phyloP scores from a whole-genome alignment of 2,888 invertebrate species.

The Pseudococcus viburni region DNA sequence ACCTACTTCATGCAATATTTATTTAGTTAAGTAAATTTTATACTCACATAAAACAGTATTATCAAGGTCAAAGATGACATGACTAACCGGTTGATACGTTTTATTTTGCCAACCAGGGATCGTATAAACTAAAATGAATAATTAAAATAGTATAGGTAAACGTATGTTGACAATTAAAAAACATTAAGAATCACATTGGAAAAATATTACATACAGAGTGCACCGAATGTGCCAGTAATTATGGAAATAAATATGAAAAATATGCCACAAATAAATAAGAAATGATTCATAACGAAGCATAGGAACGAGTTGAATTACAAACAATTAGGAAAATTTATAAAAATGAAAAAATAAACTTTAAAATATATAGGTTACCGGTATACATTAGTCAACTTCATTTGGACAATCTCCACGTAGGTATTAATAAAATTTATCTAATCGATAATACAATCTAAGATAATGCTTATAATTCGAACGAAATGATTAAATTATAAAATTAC shows the following conservation, averaged over 20 bases:
- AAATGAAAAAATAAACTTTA: background rate
- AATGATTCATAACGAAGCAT: background rate
- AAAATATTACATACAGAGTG: background rate
- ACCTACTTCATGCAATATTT: too few species aligned
- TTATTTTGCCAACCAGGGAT: slow-evolving; percentile 10
- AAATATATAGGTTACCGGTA: too few species aligned
- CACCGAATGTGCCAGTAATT: background rate
- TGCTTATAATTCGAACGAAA: too few species aligned
- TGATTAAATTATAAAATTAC: too few species aligned
- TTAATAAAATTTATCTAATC: too few species aligned
- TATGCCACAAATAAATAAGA: background rate
- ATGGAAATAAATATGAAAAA: background rate
- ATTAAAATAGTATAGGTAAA: background rate
- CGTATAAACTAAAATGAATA: background rate
- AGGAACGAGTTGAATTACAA: background rate
- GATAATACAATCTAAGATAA: too few species aligned
- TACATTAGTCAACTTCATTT: too few species aligned
- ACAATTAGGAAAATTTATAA: background rate
- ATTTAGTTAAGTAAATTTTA: too few species aligned
- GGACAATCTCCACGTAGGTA: too few species aligned
- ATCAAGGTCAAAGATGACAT: slow-evolving; percentile 84
- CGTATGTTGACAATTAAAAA: background rate
- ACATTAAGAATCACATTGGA: background rate
- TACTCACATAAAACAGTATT: slow-evolving; percentile 76
- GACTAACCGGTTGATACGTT: slow-evolving; percentile 75